Base-by-base conservation (phyloP, 2,797 vertebrate species). In the Oreochromis grahami region DNA sequence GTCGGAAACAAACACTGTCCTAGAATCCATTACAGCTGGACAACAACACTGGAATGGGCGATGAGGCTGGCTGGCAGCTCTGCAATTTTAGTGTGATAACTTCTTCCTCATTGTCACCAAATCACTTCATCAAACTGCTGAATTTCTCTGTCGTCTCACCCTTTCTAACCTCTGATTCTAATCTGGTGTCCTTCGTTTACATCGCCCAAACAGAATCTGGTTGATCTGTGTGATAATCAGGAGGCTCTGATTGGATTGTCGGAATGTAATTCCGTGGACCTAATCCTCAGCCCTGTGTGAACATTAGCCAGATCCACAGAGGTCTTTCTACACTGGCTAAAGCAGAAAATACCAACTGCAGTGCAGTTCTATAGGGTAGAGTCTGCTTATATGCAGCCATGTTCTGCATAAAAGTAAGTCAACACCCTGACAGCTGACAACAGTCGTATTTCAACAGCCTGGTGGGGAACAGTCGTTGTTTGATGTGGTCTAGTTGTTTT, bases 161-260 rank as follows among this genome's bases (percentile, higher is more conserved):
- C 84, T 83, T 72, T 85, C 85, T 88, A 78, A 89, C 87, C 92
- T 72, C 70, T 85, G 24, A 76, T 85, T 89, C 89, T 93, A 92
- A 94, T 91, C 90, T 83, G 85, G 79, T 34, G 60, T 85, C 85
- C 85, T 84, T 89, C 86, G 68, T 87, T 79, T 80, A 72, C 82
- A 89, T 88, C 78, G 58, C 76, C 86, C 89, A 91, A 92, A 93
- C 83, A 88, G 86, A 88, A 92, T 91, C 92, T 77, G 70, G 80
- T 85, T 92, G 91, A 94, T 95, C 92, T 93, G 89, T 88, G 90
- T 82, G 82, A 92, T 93, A 94, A 91, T 93, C 90, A 90, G 70
- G 74, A 89, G 77, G 38, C 88, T 84, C 88, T 92, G 94, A 95
- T 93, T 93, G 93, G 94, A 96, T 95, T 94, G 93, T 82, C 80